Conservation (phyloP, 1,140 invertebrate species). For the Muscidifurax raptorellus region DNA sequence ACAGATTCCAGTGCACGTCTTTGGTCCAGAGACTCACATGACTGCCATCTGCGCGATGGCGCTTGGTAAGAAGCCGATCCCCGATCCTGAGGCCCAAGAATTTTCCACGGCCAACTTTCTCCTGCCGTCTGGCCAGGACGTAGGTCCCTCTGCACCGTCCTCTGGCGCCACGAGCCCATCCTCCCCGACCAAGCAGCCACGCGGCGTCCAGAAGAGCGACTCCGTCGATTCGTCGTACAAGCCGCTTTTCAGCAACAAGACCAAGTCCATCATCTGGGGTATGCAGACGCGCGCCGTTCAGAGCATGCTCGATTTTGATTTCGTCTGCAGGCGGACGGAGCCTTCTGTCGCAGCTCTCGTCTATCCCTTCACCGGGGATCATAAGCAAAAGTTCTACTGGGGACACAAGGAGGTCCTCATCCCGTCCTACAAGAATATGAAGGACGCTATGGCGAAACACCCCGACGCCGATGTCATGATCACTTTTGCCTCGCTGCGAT, state of each 20-base stretch:
- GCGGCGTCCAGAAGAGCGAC: constrained; percentile 57
- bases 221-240: constrained; percentile 58
- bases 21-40: constrained; percentile 99
- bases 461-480: constrained; percentile 96
- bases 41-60: constrained; percentile 99
- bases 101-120: constrained; percentile 95
- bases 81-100: constrained; percentile 80
- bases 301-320: constrained; percentile 99
- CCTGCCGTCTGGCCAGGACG: constrained; percentile 86
- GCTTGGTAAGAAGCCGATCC: constrained; percentile 92
- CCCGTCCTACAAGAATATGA: constrained; percentile 97
- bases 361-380: constrained; percentile 99
- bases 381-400: constrained; percentile 99
- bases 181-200: constrained; percentile 60
- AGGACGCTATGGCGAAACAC: constrained; percentile 96
- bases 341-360: constrained; percentile 96
- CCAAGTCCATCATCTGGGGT: constrained; percentile 98
- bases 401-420: constrained; percentile 93
- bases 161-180: constrained; percentile 65
- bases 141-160: constrained; percentile 68
- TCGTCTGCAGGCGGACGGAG: constrained; percentile 93
- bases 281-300: constrained; percentile 99
- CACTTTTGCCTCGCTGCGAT: constrained; percentile 98
- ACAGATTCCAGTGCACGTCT: constrained; percentile 95
- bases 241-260: constrained; percentile 87